Conservation (phyloP, 2,113 vertebrate species). For the Bufo bufo region DNA sequence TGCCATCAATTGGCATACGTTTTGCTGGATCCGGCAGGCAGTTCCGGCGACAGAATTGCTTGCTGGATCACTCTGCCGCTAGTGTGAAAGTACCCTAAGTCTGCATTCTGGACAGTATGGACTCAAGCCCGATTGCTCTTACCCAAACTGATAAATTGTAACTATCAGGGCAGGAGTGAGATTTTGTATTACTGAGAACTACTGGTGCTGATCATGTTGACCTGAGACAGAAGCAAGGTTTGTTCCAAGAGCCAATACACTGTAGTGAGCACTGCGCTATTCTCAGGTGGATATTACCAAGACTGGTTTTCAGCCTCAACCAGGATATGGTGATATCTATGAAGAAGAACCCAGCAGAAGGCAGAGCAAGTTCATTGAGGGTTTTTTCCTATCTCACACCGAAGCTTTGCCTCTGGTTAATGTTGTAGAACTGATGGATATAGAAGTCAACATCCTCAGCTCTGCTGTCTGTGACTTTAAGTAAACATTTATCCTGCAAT, state of each 20-base stretch:
- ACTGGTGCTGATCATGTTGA: neutral
- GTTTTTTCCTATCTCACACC: neutral
- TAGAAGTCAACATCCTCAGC: neutral
- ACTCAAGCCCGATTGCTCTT: too few relatives aligned
- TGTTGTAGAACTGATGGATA: neutral
- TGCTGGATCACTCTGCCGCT: too few relatives aligned
- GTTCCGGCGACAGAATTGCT: too few relatives aligned
- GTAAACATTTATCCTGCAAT: conserved; percentile 32
- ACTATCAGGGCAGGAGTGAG: too few relatives aligned
- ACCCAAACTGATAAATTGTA: too few relatives aligned
- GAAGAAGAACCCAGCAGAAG: too few relatives aligned
- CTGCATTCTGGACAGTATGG: too few relatives aligned
- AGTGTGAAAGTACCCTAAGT: too few relatives aligned
- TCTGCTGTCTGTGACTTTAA: neutral
- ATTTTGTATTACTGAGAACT: too few relatives aligned
- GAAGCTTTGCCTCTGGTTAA: neutral
- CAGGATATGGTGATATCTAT: neutral
- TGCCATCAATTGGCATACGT: too few relatives aligned
- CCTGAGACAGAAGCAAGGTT: neutral
- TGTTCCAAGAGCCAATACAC: neutral
- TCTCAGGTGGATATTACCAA: neutral
- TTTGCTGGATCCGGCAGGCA: too few relatives aligned
- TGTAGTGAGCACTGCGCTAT: neutral
- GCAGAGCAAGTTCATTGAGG: neutral
- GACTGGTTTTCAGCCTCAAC: neutral